Base-by-base conservation (phyloP, 2,888 invertebrate genomes). In the Metalampra italica region DNA sequence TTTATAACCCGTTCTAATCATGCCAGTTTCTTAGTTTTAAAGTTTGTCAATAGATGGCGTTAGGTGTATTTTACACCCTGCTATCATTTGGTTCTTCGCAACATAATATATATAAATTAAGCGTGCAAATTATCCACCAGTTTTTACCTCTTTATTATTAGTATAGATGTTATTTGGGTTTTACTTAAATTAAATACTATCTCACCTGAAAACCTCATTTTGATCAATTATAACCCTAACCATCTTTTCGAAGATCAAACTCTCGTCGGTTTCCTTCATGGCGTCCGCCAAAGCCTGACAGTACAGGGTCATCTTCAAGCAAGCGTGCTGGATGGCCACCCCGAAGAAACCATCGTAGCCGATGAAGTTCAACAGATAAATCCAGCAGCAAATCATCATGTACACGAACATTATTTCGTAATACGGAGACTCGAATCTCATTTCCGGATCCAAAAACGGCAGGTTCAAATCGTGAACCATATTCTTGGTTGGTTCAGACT, bases 321-420 rank as follows among this genome's bases (percentile, higher is more conserved):
- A 82, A 0, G 78, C 77, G 55, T 84, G 83, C 55, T 77, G 76
- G 0, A 78, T 66, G 0, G 57, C 55, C 12, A 84, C 9, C 0
- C 78, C 80, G 15, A 75, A 83, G 32, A 80, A 78, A 0, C 74
- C 76, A n/a, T 84, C 83, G 52, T 73, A 82, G 29, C 79, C 78
- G 0, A 61, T 55, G 38, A 75, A 83, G 29, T 74, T 75, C 0
- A 75, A 12, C 0, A 73, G 55, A 29, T 71, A 76, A 0, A 77
- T 7, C 0, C 68, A 5, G 0, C 66, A 54, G 0, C 57, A 56
- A 36, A 71, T 73, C 0, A 66, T 29, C 66, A 60, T 66, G 43
- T 79, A 78, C 0, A 54, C 40, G 29, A 75, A 81, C 11, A 70
- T 46, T 0, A 71, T 38, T 44, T 84, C 83, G 52, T 66, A 84